Conservation (phyloP, 1,140 invertebrate species). For the Leptopilina clavipes region DNA sequence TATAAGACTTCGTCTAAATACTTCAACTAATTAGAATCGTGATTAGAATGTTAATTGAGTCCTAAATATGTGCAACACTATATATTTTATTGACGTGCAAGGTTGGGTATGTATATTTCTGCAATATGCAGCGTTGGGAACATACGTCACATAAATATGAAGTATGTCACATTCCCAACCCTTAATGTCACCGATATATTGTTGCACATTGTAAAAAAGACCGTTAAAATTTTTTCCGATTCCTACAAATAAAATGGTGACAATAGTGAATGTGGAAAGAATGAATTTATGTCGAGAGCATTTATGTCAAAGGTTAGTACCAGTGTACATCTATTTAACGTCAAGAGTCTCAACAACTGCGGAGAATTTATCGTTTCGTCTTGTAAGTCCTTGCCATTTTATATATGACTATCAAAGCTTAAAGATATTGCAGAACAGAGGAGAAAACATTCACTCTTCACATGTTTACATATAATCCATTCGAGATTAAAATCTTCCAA, state of each 20-base stretch:
- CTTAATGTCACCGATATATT: too few species aligned
- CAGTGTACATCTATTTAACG: slow-evolving; percentile 67
- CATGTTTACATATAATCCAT: too few species aligned
- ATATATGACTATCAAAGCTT: slow-evolving; percentile 48
- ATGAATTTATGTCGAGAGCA: slow-evolving; percentile 67
- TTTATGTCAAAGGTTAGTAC: slow-evolving; percentile 68
- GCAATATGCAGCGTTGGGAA: too few species aligned
- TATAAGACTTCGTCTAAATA: too few species aligned
- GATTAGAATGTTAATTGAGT: too few species aligned
- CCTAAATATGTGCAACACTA: too few species aligned
- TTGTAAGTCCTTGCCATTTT: slow-evolving; percentile 56
- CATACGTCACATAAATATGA: too few species aligned
- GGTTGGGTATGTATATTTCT: too few species aligned
- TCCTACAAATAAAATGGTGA: background rate
- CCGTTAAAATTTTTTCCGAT: slow-evolving; percentile 9
- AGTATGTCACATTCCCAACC: too few species aligned
- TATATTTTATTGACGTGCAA: too few species aligned
- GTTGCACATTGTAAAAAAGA: background rate
- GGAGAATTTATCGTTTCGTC: slow-evolving; percentile 71
- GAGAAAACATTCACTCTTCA: slow-evolving; percentile 28
- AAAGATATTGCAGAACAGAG: slow-evolving; percentile 5
- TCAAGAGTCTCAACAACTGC: slow-evolving; percentile 58
- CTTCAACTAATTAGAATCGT: too few species aligned
- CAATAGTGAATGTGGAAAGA: slow-evolving; percentile 41
- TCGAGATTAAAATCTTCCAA: too few species aligned